Base-by-base conservation (phyloP, 2,888 invertebrate species). In the Hyposoter dolosus region DNA sequence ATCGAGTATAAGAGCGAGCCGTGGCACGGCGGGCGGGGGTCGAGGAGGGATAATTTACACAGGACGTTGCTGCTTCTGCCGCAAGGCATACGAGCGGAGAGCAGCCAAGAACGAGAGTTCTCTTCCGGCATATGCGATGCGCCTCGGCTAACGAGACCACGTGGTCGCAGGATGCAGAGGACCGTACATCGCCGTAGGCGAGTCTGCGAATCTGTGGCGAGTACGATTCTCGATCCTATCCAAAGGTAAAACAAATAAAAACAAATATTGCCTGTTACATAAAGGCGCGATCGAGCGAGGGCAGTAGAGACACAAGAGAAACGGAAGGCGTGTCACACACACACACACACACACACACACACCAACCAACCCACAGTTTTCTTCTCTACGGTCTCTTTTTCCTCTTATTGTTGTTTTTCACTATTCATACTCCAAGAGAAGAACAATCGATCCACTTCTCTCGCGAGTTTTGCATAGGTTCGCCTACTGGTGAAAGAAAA, bases 131-230 rank as follows among this genome's bases (percentile, higher is more conserved):
- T 85, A 66, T 68, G 83, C 80, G 87, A 83, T 80, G 87, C 80
- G 83, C 87, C 83, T 84, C 84, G 82, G 84, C 79, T 88, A 88
- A 88, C 87, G 88, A 88, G 88, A 82, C 88, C 88, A 87, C 88
- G 87, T 87, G 88, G 82, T 85, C 66, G 60, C 32, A 35, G 74
- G 60, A 81, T 56, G 50, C 77, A 53, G 50, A 68, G 17, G 77
- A 40, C 47, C 65, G 35, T 71, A 65, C 69, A 66, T 19, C 63
- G 84, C 82, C 78, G 45, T 75, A 76, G 60, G 80, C 84, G 76
- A 45, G 80, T 47, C 79, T 53, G 50, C 82, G 85, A 75, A 85
- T 85, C 82, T 75, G 56, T 60, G 82, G 60, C 85, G 77, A 53
- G 63, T 28, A 77, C 76, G 68, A 78, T 66, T 71, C 82, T 68